phyloP scores from a whole-genome alignment of 2,888 invertebrate genomes.

The Spicauda simplicius region DNA sequence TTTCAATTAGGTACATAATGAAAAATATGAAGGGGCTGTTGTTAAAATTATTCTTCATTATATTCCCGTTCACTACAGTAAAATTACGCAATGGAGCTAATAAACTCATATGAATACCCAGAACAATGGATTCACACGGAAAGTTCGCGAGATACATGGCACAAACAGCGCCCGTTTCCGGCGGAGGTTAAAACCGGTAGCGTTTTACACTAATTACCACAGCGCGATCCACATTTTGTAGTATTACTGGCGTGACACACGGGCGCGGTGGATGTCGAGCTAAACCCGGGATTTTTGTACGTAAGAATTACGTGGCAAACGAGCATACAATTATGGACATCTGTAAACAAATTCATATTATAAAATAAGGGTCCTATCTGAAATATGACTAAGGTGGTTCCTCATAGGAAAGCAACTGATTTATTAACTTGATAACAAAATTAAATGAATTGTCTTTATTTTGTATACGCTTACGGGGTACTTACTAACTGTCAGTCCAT shows the following conservation, averaged over 20 bases:
- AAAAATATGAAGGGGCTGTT: not conserved
- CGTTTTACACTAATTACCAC: conserved; percentile 75
- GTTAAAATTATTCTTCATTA: not conserved
- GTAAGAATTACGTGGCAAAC: too few relatives aligned
- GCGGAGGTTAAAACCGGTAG: conserved; percentile 60
- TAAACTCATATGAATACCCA: conserved; percentile 24
- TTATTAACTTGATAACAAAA: too few relatives aligned
- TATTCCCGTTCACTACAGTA: not conserved
- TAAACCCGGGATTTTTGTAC: too few relatives aligned
- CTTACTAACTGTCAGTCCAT: too few relatives aligned
- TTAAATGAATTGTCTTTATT: too few relatives aligned
- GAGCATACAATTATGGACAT: too few relatives aligned
- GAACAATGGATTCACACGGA: conserved; percentile 25
- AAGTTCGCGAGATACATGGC: conserved; percentile 24
- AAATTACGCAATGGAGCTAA: conserved; percentile 15
- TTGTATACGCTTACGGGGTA: too few relatives aligned
- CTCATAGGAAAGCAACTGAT: too few relatives aligned
- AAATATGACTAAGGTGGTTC: too few relatives aligned
- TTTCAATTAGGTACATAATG: too few relatives aligned
- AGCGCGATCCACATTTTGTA: conserved; percentile 68
- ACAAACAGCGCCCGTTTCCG: conserved; percentile 49
- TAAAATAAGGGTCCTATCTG: too few relatives aligned
- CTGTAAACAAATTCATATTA: too few relatives aligned
- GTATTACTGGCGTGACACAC: conserved; percentile 59
- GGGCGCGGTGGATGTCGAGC: not conserved